Conservation (phyloP, 2,888 invertebrate species). For the Scotopteryx bipunctaria region DNA sequence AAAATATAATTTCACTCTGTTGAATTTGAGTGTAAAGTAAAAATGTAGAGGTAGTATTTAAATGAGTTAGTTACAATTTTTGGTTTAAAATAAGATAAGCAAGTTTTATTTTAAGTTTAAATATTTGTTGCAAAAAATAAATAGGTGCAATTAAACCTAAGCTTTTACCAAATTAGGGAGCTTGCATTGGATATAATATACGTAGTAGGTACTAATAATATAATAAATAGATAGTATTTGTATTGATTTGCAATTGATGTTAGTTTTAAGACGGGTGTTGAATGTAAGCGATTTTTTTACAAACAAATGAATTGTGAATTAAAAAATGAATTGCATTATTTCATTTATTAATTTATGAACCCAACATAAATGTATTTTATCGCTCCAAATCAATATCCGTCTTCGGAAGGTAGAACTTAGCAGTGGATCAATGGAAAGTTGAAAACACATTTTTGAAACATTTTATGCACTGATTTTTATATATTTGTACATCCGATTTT, state of each 20-base stretch:
- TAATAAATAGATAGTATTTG: constrained; percentile 26
- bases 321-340: not conserved
- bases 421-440: constrained; percentile 59
- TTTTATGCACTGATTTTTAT: constrained; percentile 79
- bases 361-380: not conserved
- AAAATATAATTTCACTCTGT: too few species aligned
- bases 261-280: constrained; percentile 28
- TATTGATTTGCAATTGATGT: constrained; percentile 51
- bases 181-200: constrained; percentile 32
- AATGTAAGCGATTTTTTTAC: constrained; percentile 10
- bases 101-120: not conserved
- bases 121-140: constrained; percentile 6
- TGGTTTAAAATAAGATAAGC: too few species aligned
- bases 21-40: too few species aligned
- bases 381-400: constrained; percentile 24
- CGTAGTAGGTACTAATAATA: constrained; percentile 20
- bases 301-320: not conserved
- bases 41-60: too few species aligned
- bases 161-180: constrained; percentile 32
- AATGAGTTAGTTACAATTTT: too few species aligned
- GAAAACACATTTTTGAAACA: constrained; percentile 77
- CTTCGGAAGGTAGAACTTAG: constrained; percentile 43
- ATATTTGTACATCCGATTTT: constrained; percentile 76
- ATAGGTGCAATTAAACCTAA: too few species aligned
- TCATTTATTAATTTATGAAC: not conserved